Base-by-base conservation (phyloP, 2,113 vertebrate genomes). In the Acrocephalus kingi region DNA sequence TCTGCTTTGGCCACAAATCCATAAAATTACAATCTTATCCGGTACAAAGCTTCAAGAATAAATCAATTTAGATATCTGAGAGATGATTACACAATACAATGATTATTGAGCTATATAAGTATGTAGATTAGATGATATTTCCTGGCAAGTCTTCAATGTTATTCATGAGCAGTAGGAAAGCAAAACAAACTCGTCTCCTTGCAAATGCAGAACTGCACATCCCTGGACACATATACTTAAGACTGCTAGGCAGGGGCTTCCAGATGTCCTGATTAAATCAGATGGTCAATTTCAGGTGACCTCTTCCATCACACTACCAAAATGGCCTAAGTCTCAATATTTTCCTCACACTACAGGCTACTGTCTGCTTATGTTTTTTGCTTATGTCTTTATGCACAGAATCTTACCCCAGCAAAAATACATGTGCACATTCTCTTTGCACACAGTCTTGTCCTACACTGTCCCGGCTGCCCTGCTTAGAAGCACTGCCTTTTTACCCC, bases 11-110 rank as follows among this genome's bases (percentile, higher is more conserved):
- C 52, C 64, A 91, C 74, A 75, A 87, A 94, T 72, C 52, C 74
- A 54, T 75, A 87, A 37, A 78, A 89, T 64, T 58, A 75, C 69
- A 56, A 56, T 49, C 61, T 92, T 92, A 92, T 72, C 64, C 64
- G 87, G 59, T 37, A 89, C 68, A 84, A 94, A 95, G 54, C 56
- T 88, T 67, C 19, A 77, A 90, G 51, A 82, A 86, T 73, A 93
- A 94, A 90, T 92, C 56, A 43, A 59, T 81, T 77, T 39, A 88
- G 35, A 52, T 41, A 51, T 41, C 79, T 87, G 49, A 90, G 63
- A 87, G 48, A 52, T 2, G 1, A 72, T 64, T 51, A 61, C 63
- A 69, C 22, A 33, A 76, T 30, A 71, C 55, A 80, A 77, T 48
- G 63, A 89, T 59, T 83, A 83, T 30, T 77, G 56, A 93, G 41